phyloP scores from a whole-genome alignment of 2,797 vertebrate species.

The Prionace glauca region DNA sequence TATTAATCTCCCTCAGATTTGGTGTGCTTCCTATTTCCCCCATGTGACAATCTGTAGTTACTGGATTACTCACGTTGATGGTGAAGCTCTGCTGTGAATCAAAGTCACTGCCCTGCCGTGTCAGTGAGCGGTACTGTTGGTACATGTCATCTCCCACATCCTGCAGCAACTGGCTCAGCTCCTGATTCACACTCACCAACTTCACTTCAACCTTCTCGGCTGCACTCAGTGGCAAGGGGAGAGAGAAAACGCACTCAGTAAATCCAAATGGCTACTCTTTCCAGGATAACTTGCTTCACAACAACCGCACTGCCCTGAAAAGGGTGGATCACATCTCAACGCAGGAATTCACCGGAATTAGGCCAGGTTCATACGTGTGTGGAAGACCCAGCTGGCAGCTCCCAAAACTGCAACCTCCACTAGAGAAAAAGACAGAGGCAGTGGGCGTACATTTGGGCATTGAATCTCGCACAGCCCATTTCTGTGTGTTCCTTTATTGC shows the following conservation, averaged over 20 bases:
- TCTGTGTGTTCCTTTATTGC: neutral
- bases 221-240: constrained; percentile 43
- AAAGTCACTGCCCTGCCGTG: constrained; percentile 83
- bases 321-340: neutral
- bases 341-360: neutral
- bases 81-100: constrained; percentile 83
- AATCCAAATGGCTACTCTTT: neutral
- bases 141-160: constrained; percentile 89
- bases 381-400: neutral
- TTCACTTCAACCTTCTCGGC: constrained; percentile 72
- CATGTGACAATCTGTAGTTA: neutral
- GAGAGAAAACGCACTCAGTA: neutral
- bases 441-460: neutral
- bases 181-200: constrained; percentile 65
- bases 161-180: constrained; percentile 84
- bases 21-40: neutral
- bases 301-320: no score
- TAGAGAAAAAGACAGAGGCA: neutral
- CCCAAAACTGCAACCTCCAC: neutral
- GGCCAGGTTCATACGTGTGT: neutral
- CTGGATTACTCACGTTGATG: constrained; percentile 72
- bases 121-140: constrained; percentile 82
- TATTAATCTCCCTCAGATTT: neutral
- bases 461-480: neutral
- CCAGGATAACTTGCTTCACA: neutral